These are phyloP conservation scores for Notodonta ziczac DNA, from an alignment of 2,888 invertebrate species.

Conservation along the genomic window DNA sequence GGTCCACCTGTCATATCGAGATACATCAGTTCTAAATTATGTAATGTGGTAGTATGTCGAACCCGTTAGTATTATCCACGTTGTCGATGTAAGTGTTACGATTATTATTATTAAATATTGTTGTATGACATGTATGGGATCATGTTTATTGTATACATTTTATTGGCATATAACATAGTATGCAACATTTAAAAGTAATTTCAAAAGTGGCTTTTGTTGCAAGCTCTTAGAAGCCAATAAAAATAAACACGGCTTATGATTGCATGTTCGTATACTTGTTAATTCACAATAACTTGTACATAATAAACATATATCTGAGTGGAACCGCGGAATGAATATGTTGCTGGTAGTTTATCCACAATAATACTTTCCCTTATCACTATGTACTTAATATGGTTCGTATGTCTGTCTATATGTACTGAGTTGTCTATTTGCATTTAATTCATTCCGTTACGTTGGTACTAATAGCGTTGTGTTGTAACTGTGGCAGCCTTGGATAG, in stretches of 20 bases:
- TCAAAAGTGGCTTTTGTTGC: too few relatives aligned
- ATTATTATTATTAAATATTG: constrained; percentile 30
- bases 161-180: too few relatives aligned
- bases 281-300: background rate
- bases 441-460: constrained; percentile 17
- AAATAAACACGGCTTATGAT: too few relatives aligned
- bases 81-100: constrained; percentile 43
- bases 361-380: constrained; percentile 1
- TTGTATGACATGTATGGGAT: constrained; percentile 26
- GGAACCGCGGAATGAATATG: constrained; percentile 28
- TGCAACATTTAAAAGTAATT: too few relatives aligned
- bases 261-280: background rate
- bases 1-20: too few relatives aligned
- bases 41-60: constrained; percentile 38
- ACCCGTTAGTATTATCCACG: constrained; percentile 35
- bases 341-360: constrained; percentile 25
- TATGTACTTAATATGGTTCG: background rate
- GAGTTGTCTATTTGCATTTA: constrained; percentile 20
- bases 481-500: constrained; percentile 7
- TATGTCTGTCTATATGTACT: background rate
- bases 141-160: too few relatives aligned
- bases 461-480: constrained; percentile 3
- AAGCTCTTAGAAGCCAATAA: too few relatives aligned
- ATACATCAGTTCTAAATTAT: background rate
- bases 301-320: background rate